Conservation (phyloP, 2,797 vertebrate genomes). For the Buceros bicornis region DNA sequence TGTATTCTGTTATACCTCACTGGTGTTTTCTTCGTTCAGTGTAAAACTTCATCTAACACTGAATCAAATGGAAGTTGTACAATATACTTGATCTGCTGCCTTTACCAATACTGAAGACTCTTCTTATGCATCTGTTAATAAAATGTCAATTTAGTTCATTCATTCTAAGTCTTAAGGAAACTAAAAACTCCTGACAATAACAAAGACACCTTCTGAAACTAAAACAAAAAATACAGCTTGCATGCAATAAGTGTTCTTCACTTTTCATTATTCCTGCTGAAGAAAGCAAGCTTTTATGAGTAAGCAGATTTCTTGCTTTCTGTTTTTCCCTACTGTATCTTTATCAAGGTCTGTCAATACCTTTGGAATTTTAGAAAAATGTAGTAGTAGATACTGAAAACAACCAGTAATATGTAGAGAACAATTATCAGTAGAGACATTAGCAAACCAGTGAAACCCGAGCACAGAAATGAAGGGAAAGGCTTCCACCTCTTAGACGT, state of each 20-base stretch:
- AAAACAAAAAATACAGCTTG: neutral
- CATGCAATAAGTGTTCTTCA: neutral
- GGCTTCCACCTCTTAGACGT: neutral
- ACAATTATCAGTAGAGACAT: neutral
- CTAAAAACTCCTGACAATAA: conserved; percentile 9
- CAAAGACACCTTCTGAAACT: neutral
- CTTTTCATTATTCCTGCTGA: neutral
- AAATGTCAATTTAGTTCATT: neutral
- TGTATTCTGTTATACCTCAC: neutral
- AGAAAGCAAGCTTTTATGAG: neutral
- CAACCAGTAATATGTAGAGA: neutral
- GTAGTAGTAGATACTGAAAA: neutral
- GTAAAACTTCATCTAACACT: neutral
- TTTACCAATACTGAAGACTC: neutral
- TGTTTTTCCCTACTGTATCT: neutral
- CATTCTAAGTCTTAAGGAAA: neutral
- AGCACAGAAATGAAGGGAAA: neutral
- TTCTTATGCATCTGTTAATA: neutral
- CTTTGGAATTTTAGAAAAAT: neutral
- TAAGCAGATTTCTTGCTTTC: neutral
- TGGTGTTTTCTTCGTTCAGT: neutral
- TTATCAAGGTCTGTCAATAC: neutral
- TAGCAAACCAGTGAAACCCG: neutral
- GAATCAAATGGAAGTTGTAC: neutral
- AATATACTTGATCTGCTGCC: neutral